These are phyloP conservation scores for Nasonia giraulti DNA, from an alignment of 1,140 invertebrate species.

Conservation along the genomic window DNA sequence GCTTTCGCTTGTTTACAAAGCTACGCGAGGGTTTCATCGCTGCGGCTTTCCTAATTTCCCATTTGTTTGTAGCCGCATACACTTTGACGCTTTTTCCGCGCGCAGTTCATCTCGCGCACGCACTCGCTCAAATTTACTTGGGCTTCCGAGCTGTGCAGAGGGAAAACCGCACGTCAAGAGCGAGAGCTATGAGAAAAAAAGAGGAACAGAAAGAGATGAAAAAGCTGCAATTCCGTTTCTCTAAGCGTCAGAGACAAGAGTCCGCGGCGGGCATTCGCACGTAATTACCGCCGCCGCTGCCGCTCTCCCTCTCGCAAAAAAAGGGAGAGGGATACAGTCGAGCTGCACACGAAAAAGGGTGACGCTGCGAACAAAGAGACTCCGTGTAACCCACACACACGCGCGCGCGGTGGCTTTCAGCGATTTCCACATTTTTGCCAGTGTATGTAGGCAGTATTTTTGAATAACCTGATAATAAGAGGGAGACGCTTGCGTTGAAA, in stretches of 20 bases:
- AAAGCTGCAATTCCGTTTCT: conserved; percentile 42
- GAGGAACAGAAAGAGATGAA: not conserved
- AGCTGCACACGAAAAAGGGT: too few species aligned
- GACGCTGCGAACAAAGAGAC: too few species aligned
- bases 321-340: too few species aligned
- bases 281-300: conserved; percentile 50
- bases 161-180: not conserved
- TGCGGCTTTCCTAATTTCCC: too few species aligned
- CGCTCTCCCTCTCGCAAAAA: not conserved
- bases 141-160: not conserved
- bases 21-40: too few species aligned
- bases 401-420: not conserved
- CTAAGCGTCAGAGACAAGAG: conserved; percentile 48
- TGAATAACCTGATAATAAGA: too few species aligned
- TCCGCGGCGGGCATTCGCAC: conserved; percentile 35
- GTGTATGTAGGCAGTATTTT: not conserved
- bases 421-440: not conserved
- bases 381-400: not conserved
- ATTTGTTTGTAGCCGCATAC: too few species aligned
- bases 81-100: too few species aligned
- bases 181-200: not conserved
- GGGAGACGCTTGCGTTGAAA: too few species aligned
- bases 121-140: not conserved
- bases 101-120: too few species aligned
- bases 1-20: too few species aligned